Evolutionary conservation across 2,113 vertebrate species (phyloP).

Genomic region (Crotalus viridis): DNA sequence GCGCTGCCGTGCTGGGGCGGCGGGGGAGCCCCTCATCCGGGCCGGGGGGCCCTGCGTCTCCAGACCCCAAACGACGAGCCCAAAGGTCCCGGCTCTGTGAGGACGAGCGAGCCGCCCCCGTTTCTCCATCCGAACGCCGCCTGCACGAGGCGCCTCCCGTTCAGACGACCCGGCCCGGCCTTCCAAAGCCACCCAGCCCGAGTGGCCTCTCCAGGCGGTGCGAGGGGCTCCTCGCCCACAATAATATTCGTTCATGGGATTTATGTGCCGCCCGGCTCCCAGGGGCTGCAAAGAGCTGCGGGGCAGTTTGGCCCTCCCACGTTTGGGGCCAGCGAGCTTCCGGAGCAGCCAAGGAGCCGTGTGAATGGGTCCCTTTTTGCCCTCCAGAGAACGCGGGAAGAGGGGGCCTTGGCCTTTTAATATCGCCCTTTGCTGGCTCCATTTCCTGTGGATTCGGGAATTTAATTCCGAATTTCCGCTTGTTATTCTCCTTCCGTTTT

Average conservation of each 20-base stretch:
- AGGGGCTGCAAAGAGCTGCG: not conserved
- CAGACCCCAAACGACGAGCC: too few species aligned
- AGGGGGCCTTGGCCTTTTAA: not conserved
- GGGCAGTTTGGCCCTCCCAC: not conserved
- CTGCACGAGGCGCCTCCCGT: not conserved
- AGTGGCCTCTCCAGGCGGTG: not conserved
- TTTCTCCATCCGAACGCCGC: too few species aligned
- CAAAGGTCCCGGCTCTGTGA: too few species aligned
- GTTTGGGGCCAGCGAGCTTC: not conserved
- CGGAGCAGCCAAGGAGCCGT: not conserved
- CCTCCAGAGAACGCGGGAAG: not conserved
- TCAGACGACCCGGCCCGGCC: not conserved
- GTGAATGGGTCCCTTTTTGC: not conserved
- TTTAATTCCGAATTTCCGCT: too few species aligned
- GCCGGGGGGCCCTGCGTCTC: too few species aligned
- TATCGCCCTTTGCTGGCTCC: not conserved
- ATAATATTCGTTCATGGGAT: accelerated
- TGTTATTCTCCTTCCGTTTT: not conserved
- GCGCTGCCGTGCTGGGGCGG: too few species aligned
- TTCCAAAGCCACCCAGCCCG: not conserved
- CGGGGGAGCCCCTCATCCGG: too few species aligned
- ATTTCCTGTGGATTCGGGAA: too few species aligned
- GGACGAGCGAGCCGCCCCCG: too few species aligned
- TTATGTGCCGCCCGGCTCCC: not conserved
- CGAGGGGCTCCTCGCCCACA: not conserved